Evolutionary conservation across 1,140 invertebrate genomes (phyloP), one percentile per base, ranked within the genome.

Genomic region (Penaeus indicus): DNA sequence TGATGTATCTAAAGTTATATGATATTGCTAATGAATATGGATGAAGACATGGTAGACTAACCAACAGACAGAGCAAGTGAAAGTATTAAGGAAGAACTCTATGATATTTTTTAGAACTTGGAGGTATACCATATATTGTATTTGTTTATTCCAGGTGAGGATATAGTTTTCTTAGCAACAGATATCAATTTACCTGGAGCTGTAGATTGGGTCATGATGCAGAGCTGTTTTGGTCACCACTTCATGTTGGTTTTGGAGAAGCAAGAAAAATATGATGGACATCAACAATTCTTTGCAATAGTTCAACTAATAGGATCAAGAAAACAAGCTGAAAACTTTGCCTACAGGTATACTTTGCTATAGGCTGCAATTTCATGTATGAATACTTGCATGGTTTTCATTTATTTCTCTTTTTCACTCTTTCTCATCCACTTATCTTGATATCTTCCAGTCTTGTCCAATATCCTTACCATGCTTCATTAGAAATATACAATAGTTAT

Each of bases 141-240:
- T 54, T 54, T 13, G 8, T 54, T 87, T 81, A 85, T 92, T 91
- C 80, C 91, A 95, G 95, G 95, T 79, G 99, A 99, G 94, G 99
- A 99, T 92, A 99, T 99, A 92, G 99, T 99, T 67, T 99, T 99
- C 93, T 94, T 99, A 91, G 99, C 99, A 2, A 99, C 99, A 67
- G 99, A 99, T 93, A 99, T 99, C 82, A 99, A 99, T 94, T 94
- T 99, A 90, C 98, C 98, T 79, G 99, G 99, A 87, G 99, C 99
- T 85, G 99, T 99, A 3, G 99, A 99, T 93, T 99, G 99, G 99
- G 99, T 99, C 0, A 99, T 99, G 99, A 99, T 99, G 98, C 99
- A 99, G 93, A 98, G 97, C 18, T 99, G 99, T 93, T 99, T 99
- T 93, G 97, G 97, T 84, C 97, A 99, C 92, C 97, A 99, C 93